Conservation (phyloP, 2,113 vertebrate genomes). For the Otocyon megalotis region DNA sequence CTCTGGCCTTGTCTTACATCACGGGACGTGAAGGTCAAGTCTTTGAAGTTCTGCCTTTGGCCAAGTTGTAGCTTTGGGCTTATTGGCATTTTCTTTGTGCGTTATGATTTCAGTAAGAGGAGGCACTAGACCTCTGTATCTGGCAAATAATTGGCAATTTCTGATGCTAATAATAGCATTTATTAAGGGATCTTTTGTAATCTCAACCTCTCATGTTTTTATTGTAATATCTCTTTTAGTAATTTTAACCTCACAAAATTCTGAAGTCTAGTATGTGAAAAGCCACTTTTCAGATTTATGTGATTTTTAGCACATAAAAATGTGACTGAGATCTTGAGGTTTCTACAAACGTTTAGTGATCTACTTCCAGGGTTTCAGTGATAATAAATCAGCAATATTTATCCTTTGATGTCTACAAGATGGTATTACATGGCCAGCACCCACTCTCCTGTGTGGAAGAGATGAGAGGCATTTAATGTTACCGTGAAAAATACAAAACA, state of each 20-base stretch:
- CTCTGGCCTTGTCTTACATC: no score
- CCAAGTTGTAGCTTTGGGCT: background rate
- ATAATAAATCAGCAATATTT: background rate
- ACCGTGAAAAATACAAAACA: conserved; percentile 21
- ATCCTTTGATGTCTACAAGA: background rate
- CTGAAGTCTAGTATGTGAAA: background rate
- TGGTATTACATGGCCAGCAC: background rate
- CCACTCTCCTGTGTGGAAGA: background rate
- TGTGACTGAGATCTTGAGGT: background rate
- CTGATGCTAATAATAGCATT: background rate
- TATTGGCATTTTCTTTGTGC: background rate
- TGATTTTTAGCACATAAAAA: background rate
- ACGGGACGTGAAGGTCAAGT: background rate
- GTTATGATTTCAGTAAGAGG: background rate
- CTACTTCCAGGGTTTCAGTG: background rate
- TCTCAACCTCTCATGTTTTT: background rate
- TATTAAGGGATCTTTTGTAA: background rate
- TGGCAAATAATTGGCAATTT: background rate
- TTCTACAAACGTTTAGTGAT: background rate
- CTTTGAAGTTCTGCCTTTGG: background rate
- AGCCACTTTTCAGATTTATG: background rate
- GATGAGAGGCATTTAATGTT: background rate
- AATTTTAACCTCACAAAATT: background rate
- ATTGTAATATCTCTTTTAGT: background rate
- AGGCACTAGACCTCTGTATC: background rate